A percentile compares a stretch with the other conserved stretches of the same genome.
These are phyloP conservation scores for Hippasteria phrygiana DNA, from an alignment of 53 echinoderm and acorn worm genomes.

Conservation along the genomic window DNA sequence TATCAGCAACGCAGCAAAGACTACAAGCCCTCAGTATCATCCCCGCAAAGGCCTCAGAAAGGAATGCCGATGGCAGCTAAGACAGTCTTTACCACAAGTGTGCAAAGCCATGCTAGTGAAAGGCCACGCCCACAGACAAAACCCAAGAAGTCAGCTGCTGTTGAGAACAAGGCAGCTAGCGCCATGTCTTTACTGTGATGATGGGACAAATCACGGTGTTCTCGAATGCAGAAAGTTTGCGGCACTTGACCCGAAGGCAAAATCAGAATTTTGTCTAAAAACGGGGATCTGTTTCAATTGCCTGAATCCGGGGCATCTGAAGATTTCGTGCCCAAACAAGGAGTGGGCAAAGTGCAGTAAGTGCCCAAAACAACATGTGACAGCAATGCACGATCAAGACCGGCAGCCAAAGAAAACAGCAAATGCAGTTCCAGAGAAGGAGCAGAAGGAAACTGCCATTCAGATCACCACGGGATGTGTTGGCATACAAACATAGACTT, in stretches of 20 bases:
- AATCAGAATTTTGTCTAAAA: constrained; percentile 61
- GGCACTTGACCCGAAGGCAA: constrained; percentile 1
- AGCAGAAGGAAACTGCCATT: neutral
- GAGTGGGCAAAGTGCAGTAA: constrained; percentile 27
- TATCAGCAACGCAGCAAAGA: constrained; percentile 16
- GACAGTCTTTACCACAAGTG: constrained; percentile 15
- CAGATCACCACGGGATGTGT: constrained; percentile 17
- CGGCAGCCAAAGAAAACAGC: neutral
- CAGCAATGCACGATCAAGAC: constrained; percentile 23
- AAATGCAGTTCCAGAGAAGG: neutral
- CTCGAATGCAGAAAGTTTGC: constrained; percentile 59
- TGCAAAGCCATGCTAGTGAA: too few relatives aligned
- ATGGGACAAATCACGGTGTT: constrained; percentile 32
- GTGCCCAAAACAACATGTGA: constrained; percentile 17
- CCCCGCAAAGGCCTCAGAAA: neutral
- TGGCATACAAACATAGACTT: constrained; percentile 10
- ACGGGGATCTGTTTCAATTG: constrained; percentile 11
- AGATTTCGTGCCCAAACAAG: neutral
- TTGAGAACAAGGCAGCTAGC: constrained; percentile 18
- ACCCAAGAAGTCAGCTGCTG: neutral
- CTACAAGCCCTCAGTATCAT: too few relatives aligned
- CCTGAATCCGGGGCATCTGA: constrained; percentile 26
- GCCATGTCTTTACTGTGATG: constrained; percentile 52
- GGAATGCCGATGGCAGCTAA: neutral
- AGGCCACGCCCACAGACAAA: neutral